phyloP scores from a whole-genome alignment of 2,888 invertebrate genomes.

The Mythimna loreyi region DNA sequence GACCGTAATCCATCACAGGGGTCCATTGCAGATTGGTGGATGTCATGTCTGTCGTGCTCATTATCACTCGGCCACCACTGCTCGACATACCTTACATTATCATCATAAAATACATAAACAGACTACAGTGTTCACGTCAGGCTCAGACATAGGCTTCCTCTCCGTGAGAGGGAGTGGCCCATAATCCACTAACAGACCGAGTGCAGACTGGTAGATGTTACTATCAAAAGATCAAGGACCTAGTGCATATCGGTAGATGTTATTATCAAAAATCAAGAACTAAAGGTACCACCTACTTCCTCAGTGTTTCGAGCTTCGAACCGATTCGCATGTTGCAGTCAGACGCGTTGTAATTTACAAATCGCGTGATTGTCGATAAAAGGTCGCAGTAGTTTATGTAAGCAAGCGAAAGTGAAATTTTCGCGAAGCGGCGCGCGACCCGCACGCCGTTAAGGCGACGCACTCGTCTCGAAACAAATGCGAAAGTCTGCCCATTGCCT shows the following conservation, averaged over 20 bases:
- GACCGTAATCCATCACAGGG: too few relatives aligned
- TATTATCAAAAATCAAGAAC: neutral
- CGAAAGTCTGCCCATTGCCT: slow-evolving; percentile 33
- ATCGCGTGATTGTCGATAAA: slow-evolving; percentile 68
- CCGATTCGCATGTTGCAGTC: slow-evolving; percentile 11
- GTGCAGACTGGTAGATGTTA: too few relatives aligned
- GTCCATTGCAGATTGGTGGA: too few relatives aligned
- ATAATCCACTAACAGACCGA: too few relatives aligned
- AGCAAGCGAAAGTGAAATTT: slow-evolving; percentile 86
- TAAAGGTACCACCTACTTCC: neutral
- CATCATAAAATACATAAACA: too few relatives aligned
- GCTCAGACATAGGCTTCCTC: too few relatives aligned
- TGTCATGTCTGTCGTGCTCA: too few relatives aligned
- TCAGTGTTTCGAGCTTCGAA: slow-evolving; percentile 14
- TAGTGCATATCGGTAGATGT: too few relatives aligned
- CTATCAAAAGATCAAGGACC: neutral
- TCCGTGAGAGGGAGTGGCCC: too few relatives aligned
- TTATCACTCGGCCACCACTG: too few relatives aligned
- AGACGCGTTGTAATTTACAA: slow-evolving; percentile 48
- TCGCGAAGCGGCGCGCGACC: slow-evolving; percentile 60
- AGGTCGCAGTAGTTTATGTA: slow-evolving; percentile 82
- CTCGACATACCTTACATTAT: neutral
- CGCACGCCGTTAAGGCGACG: slow-evolving; percentile 67
- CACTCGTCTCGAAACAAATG: slow-evolving; percentile 31
- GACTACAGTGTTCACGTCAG: neutral